Conservation (phyloP, 2,113 vertebrate species). For the Nettapus auritus region DNA sequence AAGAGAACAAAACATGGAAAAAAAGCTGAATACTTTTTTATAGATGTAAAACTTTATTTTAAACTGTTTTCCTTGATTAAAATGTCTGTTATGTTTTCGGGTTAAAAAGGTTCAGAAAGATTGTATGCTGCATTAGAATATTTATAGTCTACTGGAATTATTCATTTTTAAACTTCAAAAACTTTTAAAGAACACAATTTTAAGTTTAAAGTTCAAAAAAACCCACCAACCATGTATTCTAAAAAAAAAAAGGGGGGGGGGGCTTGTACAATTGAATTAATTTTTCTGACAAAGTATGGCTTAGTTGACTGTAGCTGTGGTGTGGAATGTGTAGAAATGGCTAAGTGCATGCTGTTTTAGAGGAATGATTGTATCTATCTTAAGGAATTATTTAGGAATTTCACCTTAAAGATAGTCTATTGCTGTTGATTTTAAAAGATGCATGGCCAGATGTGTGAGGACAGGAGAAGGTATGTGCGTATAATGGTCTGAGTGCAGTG, state of each 20-base stretch:
- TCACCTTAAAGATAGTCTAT: background rate
- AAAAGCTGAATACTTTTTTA: background rate
- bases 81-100: background rate
- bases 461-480: background rate
- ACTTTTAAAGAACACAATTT: background rate
- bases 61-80: background rate
- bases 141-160: background rate
- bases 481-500: background rate
- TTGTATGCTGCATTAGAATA: background rate
- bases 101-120: background rate
- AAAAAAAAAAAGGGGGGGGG: background rate
- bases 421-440: background rate
- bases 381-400: background rate
- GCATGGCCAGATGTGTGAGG: background rate
- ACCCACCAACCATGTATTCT: rapidly evolving
- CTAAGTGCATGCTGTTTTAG: background rate
- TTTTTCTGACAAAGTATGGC: background rate
- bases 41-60: background rate
- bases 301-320: background rate
- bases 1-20: background rate
- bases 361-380: background rate
- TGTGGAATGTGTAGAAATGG: background rate
- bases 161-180: background rate
- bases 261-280: background rate
- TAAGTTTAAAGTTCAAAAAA: background rate